These are phyloP conservation scores for Delphinus delphis DNA, from an alignment of 2,113 vertebrate genomes.

Conservation along the genomic window DNA sequence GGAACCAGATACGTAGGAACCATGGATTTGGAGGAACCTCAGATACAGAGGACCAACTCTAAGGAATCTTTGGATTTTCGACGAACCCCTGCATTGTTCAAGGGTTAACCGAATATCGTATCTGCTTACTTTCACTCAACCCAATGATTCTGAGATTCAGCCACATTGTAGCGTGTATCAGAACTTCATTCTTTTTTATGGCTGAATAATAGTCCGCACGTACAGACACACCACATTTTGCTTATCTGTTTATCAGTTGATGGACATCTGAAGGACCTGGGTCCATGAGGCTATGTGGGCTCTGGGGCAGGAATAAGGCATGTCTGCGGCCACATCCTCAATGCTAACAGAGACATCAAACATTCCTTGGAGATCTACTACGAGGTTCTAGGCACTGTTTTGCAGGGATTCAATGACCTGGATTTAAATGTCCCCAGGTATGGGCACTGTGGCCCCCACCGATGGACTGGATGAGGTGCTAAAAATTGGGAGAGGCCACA, in stretches of 20 bases:
- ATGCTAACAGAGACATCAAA: accelerated
- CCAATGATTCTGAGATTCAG: neutral
- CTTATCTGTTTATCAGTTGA: too few relatives aligned
- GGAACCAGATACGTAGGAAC: neutral
- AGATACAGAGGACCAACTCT: neutral
- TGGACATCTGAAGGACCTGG: neutral
- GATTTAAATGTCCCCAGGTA: neutral
- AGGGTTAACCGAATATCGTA: neutral
- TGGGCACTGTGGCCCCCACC: neutral
- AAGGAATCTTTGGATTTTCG: neutral
- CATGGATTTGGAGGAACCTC: neutral
- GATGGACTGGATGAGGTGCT: neutral
- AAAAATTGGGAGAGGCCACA: neutral
- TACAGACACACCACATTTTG: neutral
- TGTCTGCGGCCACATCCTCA: neutral
- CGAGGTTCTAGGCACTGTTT: neutral
- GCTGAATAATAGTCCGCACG: neutral
- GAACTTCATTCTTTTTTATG: neutral
- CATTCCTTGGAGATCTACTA: neutral
- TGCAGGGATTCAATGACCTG: neutral
- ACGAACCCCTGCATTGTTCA: neutral
- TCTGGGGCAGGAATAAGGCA: neutral
- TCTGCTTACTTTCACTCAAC: neutral
- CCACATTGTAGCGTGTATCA: neutral
- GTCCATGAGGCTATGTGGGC: neutral